Evolutionary conservation across 2,888 invertebrate species (phyloP).

Genomic region (Drosophila algonquin): DNA sequence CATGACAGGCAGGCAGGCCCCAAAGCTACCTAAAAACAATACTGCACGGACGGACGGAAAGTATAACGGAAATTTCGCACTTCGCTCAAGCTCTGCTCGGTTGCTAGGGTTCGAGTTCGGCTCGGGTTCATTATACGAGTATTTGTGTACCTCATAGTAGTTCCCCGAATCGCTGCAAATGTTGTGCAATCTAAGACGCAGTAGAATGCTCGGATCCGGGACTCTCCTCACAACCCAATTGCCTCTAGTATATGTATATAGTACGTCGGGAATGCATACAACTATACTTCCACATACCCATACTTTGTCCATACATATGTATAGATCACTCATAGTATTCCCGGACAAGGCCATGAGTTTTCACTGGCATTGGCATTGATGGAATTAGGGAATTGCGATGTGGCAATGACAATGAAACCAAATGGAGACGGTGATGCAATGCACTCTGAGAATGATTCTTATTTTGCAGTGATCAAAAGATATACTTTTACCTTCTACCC

Average conservation of each 20-base stretch:
- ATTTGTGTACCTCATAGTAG: background rate
- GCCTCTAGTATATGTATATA: background rate
- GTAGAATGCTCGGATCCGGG: constrained; percentile 37
- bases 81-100: constrained; percentile 10
- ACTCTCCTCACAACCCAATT: constrained; percentile 49
- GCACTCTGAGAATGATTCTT: constrained; percentile 5
- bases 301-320: background rate
- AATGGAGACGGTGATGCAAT: constrained; percentile 36
- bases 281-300: background rate
- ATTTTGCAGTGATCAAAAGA: no score
- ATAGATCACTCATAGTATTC: constrained; percentile 9
- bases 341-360: constrained; percentile 58
- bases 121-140: background rate
- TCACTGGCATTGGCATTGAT: constrained; percentile 65
- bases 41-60: constrained; percentile 11
- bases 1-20: background rate
- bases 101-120: constrained; percentile 29
- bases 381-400: constrained; percentile 55
- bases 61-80: constrained; percentile 20
- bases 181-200: constrained; percentile 74
- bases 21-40: constrained; percentile 11
- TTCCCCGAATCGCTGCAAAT: constrained; percentile 34
- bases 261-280: constrained; percentile 14
- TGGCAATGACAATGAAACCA: constrained; percentile 30
- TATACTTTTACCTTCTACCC: background rate